Evolutionary conservation across 2,113 vertebrate species (phyloP).

Genomic region (Lota lota): DNA sequence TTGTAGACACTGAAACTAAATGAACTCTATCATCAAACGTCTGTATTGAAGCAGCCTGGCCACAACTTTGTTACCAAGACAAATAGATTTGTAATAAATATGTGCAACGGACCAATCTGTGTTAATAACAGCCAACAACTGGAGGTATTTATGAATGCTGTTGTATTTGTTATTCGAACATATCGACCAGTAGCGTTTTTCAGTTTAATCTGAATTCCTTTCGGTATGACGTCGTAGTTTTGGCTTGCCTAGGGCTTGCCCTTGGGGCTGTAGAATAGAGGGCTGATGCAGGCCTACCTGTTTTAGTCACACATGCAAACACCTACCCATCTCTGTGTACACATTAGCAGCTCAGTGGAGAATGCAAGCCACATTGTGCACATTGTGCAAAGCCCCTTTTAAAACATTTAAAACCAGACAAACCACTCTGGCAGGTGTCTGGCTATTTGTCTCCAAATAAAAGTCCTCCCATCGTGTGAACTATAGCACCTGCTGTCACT

Average conservation of each 20-base stretch:
- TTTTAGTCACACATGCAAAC: conserved; percentile 13
- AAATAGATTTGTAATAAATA: too few relatives aligned
- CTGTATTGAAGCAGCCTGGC: too few relatives aligned
- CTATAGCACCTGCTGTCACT: neutral
- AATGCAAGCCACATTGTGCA: neutral
- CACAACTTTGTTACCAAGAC: too few relatives aligned
- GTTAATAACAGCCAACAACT: too few relatives aligned
- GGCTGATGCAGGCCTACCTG: conserved; percentile 9
- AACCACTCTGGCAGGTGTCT: neutral
- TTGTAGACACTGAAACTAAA: too few relatives aligned
- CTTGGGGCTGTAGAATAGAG: conserved; percentile 8
- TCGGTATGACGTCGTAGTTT: too few relatives aligned
- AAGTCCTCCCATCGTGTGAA: neutral
- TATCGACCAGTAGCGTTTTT: too few relatives aligned
- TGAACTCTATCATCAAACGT: too few relatives aligned
- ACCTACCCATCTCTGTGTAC: conserved; percentile 23
- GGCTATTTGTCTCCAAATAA: neutral
- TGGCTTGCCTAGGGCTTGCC: conserved; percentile 18
- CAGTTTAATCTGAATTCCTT: too few relatives aligned
- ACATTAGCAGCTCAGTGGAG: conserved; percentile 23
- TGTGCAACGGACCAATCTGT: too few relatives aligned
- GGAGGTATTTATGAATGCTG: too few relatives aligned
- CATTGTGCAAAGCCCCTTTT: conserved; percentile 13
- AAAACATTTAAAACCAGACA: conserved; percentile 25
- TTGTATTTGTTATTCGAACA: too few relatives aligned